These are phyloP conservation scores for Otocyon megalotis DNA, from an alignment of 2,113 vertebrate genomes.

Conservation along the genomic window DNA sequence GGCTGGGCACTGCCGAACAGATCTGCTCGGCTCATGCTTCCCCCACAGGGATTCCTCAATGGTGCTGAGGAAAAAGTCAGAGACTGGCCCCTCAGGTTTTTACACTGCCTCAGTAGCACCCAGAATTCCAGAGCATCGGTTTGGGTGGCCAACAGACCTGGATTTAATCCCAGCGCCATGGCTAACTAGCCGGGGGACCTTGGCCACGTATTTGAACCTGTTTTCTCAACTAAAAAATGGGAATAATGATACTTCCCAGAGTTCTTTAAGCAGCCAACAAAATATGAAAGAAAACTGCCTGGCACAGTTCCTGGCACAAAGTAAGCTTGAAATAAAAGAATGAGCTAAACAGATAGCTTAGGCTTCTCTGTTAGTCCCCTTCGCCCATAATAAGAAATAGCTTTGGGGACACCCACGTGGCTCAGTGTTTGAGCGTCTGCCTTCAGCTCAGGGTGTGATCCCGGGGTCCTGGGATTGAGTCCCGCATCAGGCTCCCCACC, in stretches of 20 bases:
- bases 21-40: neutral
- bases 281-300: neutral
- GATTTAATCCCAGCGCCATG: neutral
- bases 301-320: neutral
- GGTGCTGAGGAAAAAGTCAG: neutral
- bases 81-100: neutral
- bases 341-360: neutral
- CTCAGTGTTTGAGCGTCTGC: too few species aligned
- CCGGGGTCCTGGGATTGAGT: too few species aligned
- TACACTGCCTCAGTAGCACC: neutral
- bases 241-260: neutral
- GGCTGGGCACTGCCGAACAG: neutral
- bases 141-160: neutral
- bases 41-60: neutral
- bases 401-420: too few species aligned
- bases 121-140: neutral
- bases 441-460: too few species aligned
- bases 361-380: neutral
- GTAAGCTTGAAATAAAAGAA: neutral
- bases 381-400: neutral
- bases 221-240: neutral
- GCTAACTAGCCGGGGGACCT: neutral
- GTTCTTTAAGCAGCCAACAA: neutral
- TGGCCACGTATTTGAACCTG: neutral
- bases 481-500: too few species aligned